Base-by-base conservation (phyloP, 2,113 vertebrate species). In the Clupea harengus region DNA sequence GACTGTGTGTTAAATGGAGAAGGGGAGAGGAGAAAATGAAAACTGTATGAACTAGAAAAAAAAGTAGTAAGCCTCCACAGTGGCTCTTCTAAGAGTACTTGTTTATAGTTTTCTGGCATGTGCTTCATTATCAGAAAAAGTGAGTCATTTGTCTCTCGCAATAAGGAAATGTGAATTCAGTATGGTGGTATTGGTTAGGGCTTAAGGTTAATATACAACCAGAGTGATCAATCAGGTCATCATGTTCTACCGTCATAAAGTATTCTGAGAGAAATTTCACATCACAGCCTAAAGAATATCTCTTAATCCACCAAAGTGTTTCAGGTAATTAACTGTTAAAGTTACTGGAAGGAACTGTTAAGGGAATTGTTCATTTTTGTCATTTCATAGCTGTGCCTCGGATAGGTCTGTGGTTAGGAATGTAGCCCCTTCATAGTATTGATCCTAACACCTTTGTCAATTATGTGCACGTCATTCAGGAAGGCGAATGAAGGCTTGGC, bases 401-500 rank as follows among this genome's bases (percentile, higher is more conserved):
- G 64, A 32, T 15, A 28, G 15, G 1, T 10, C 32, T 1, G 3
- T 72, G 28, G 64, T 32, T 28, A 32, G 4, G 13, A 54, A 17
- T 17, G 15, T 54, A 54, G 15, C 2, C 1, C n/a, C 39, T 39
- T 39, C 39, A 15, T 72, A 9, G 60, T 20, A 20, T 57, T 64
- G 57, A 25, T 25, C 6, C 6, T 52, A 75, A 20, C 20, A 1
- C 57, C 49, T 4, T 81, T 85, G 25, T 72, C 64, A 72, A 28
- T 28, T 32, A 25, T 72, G 64, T 72, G 9, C 28, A 11, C 32
- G 15, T 15, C 57, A 49, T 39, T 83, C 87, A 93, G 92, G 85
- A 96, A 96, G 86, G 95, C 95, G 25, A 95, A 92, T 0, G 94
- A 96, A 54, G 95, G 95, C 44, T 91, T 96, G 85, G 92, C 92